phyloP scores from a whole-genome alignment of 2,113 vertebrate species.

The Chionomys nivalis region DNA sequence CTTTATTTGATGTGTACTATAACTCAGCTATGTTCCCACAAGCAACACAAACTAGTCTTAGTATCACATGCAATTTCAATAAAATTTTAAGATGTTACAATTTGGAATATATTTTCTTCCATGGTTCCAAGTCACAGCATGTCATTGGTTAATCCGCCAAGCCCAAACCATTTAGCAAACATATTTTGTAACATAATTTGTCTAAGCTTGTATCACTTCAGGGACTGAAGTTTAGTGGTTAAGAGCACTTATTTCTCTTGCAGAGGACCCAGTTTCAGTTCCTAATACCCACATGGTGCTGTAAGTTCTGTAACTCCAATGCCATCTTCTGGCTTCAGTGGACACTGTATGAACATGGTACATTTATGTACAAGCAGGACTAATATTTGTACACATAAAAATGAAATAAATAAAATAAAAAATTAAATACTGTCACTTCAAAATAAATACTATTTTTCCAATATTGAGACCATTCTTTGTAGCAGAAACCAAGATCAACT shows the following conservation, averaged over 20 bases:
- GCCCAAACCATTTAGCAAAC: background rate
- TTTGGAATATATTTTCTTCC: background rate
- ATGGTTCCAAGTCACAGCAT: background rate
- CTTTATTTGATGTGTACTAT: constrained; percentile 30
- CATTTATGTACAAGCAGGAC: background rate
- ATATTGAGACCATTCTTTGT: background rate
- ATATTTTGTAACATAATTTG: background rate
- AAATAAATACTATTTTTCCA: background rate
- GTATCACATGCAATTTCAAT: constrained; percentile 28
- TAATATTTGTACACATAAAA: background rate
- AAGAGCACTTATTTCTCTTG: background rate
- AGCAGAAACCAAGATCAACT: too few relatives aligned
- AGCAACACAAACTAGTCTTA: constrained; percentile 20
- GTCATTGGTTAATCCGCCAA: background rate
- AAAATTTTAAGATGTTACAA: constrained; percentile 1
- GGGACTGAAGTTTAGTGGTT: background rate
- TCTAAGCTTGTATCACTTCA: background rate
- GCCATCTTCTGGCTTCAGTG: background rate
- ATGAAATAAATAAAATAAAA: background rate
- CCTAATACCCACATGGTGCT: background rate
- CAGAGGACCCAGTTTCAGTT: background rate
- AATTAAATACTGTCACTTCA: background rate
- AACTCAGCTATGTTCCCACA: constrained; percentile 20
- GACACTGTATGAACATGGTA: background rate
- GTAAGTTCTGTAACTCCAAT: background rate